Base-by-base conservation (phyloP, 2,888 invertebrate genomes). In the Cylloceria caligata region DNA sequence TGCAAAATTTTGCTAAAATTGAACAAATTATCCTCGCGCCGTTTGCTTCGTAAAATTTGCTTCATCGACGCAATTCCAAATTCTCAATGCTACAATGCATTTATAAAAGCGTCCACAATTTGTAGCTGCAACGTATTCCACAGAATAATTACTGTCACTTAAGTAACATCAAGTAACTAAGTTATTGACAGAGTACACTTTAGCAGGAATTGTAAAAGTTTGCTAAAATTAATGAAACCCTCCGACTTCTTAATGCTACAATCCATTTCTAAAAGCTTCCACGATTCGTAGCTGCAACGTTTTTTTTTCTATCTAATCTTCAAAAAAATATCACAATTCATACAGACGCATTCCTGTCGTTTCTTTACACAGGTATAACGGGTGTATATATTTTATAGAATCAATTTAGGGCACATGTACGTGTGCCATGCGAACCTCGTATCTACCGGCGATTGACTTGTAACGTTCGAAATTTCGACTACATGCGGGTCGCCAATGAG, bases 401-500 rank as follows among this genome's bases (percentile, higher is more conserved):
- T n/a, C 11, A 19, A 69, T 55, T 55, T 55, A 11, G 52, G 69
- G 0, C 69, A 55, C 69, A 52, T 36, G 24, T 4, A 16, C 27
- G 45, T 16, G 6, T 39, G 36, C 30, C 36, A 36, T 21, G 21
- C 6, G 13, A 47, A 21, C 49, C 21, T 19, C n/a, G n/a, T 42
- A 42, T 42, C 42, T 42, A n/a, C 39, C n/a, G 3, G 13, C 2
- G 42, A 3, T 3, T 2, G 49, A 7, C 2, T 52, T 24, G 11
- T 24, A 4, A 5, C 19, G 55, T 45, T n/a, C 39, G 55, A 42
- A 65, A 57, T 57, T 74, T 65, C 42, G 34, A 67, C 24, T 45
- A 55, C 30, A 57, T 65, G 64, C 55, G 74, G 65, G 65, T 45
- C 39, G 74, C 21, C 42, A n/a, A 19, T 24, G 55, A 55, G 55